Evolutionary conservation across 2,797 vertebrate genomes (phyloP), one percentile per base, ranked within the genome.

Genomic region (Heliangelus exortis): DNA sequence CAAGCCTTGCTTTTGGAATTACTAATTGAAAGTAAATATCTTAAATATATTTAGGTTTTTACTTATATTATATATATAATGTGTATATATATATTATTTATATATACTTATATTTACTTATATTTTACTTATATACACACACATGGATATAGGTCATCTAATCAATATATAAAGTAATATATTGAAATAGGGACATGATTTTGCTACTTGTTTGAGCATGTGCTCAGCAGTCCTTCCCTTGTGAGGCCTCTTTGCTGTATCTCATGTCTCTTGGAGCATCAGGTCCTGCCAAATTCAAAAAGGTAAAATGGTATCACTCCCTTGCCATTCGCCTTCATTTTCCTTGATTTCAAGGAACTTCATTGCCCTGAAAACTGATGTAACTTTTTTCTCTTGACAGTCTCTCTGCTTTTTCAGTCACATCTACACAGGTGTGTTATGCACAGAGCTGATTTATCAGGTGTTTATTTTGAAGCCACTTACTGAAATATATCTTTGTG

Each of bases 71-170:
- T n/a, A n/a, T n/a, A n/a, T n/a, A n/a, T n/a, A n/a, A n/a, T n/a
- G n/a, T n/a, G n/a, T n/a, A n/a, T n/a, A n/a, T n/a, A n/a, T n/a
- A n/a, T n/a, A n/a, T n/a, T n/a, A n/a, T n/a, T n/a, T n/a, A n/a
- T n/a, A n/a, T n/a, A n/a, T n/a, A n/a, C n/a, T n/a, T n/a, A n/a
- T n/a, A n/a, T n/a, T n/a, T n/a, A n/a, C n/a, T n/a, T n/a, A n/a
- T n/a, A n/a, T n/a, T n/a, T n/a, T n/a, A n/a, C n/a, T 4, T 18
- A 9, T 34, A 45, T 50, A 50, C 22, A 23, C 1, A 69, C 4
- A 10, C 6, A 31, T 0, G 7, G 4, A 7, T 34, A 6, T 1
- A 62, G 22, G 21, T n/a, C 9, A n/a, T 50, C 13, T 63, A 39
- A 45, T 48, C 34, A 48, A 31, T 33, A 22, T 41, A 29, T 26